Percentiles rank a stretch among this genome's conserved stretches.
Evolutionary conservation across 2,113 vertebrate species (phyloP).

Genomic region (Pseudolaguvia tuberculata): DNA sequence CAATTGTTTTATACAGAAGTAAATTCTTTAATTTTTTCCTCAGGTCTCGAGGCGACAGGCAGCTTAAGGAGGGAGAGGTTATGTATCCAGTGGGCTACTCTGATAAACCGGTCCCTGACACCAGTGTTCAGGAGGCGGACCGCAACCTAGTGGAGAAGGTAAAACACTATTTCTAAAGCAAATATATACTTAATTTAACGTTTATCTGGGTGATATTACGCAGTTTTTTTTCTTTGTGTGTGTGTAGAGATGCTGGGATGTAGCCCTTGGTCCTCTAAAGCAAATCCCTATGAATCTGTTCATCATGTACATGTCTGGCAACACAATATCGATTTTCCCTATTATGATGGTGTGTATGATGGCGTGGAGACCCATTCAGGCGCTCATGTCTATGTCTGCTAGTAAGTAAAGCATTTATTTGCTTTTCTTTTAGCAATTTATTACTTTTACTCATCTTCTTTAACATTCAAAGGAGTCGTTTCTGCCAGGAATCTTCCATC

Average conservation of each 20-base stretch:
- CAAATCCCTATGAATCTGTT: conserved; percentile 98
- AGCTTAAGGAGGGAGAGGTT: conserved; percentile 77
- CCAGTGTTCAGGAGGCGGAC: conserved; percentile 90
- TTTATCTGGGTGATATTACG: too few relatives aligned
- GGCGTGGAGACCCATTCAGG: conserved; percentile 97
- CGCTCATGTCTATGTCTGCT: conserved; percentile 92
- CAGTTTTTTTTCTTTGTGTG: neutral
- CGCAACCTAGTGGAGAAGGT: conserved; percentile 95
- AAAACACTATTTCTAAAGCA: conserved; percentile 6
- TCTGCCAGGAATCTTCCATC: too few relatives aligned
- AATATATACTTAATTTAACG: neutral
- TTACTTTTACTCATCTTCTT: too few relatives aligned
- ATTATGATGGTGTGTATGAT: conserved; percentile 99
- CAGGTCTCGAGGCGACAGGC: conserved; percentile 76
- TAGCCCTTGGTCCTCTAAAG: conserved; percentile 90
- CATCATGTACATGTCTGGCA: conserved; percentile 99
- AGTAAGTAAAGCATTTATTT: conserved; percentile 74
- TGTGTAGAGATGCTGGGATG: conserved; percentile 91
- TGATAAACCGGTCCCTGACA: conserved; percentile 89
- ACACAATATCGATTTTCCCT: conserved; percentile 98
- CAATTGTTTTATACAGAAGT: too few relatives aligned
- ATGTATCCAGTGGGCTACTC: conserved; percentile 88
- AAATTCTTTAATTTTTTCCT: neutral
- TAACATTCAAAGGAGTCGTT: neutral
- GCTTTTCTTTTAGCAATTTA: neutral